Conservation (phyloP, 2,888 invertebrate species). For the Griposia aprilina region DNA sequence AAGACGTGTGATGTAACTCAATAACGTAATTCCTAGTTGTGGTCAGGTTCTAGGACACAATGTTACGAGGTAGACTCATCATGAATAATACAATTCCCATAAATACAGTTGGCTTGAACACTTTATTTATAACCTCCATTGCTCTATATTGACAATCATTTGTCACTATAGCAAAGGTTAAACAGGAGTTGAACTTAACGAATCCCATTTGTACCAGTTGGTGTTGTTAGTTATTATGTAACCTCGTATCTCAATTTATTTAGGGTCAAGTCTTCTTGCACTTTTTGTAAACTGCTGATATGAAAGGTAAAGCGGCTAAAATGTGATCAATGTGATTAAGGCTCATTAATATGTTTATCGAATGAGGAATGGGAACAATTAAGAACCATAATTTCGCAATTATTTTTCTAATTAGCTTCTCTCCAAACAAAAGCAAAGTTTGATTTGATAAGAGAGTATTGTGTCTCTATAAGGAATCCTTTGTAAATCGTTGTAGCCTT, state of each 20-base stretch:
- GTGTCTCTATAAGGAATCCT: background rate
- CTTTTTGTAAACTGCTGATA: background rate
- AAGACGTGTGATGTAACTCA: slow-evolving; percentile 40
- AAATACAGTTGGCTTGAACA: slow-evolving; percentile 24
- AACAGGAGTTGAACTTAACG: slow-evolving; percentile 16
- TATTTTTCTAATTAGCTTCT: background rate
- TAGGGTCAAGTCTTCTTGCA: background rate
- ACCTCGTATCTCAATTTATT: slow-evolving; percentile 7
- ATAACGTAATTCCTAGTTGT: slow-evolving; percentile 45
- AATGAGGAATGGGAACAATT: background rate
- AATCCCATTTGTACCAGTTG: slow-evolving; percentile 20
- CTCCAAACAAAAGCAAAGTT: background rate
- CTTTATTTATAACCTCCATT: slow-evolving; percentile 28
- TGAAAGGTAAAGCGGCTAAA: too few relatives aligned
- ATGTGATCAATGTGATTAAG: background rate
- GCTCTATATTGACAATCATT: slow-evolving; percentile 23
- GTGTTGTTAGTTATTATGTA: background rate
- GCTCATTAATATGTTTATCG: background rate
- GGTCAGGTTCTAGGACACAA: slow-evolving; percentile 43
- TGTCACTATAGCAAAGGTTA: slow-evolving; percentile 28
- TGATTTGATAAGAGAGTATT: background rate
- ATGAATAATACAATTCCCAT: slow-evolving; percentile 47
- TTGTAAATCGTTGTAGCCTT: background rate
- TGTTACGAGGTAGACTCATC: slow-evolving; percentile 24
- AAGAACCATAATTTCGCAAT: too few relatives aligned